These are phyloP conservation scores for Caranx ignobilis DNA, from an alignment of 2,113 vertebrate species.

Conservation along the genomic window DNA sequence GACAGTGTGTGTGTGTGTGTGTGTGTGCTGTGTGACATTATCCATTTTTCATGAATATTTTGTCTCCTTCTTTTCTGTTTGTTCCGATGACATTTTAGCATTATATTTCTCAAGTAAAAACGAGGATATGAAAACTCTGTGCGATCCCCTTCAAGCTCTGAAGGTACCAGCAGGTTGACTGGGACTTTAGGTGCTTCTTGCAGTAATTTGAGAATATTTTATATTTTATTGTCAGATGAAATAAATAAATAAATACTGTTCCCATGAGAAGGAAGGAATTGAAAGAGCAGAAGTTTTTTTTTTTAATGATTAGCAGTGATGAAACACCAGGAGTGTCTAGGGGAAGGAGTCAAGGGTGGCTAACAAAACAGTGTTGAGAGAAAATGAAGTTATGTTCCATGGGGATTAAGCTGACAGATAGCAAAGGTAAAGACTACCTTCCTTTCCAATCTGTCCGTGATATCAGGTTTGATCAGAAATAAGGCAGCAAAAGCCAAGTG, in stretches of 20 bases:
- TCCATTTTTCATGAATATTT: constrained; percentile 28
- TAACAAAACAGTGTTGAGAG: constrained; percentile 71
- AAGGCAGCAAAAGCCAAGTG: constrained; percentile 60
- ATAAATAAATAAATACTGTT: constrained; percentile 4
- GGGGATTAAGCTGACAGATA: constrained; percentile 77
- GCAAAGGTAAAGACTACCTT: constrained; percentile 73
- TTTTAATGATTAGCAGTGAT: constrained; percentile 68
- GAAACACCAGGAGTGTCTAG: constrained; percentile 49
- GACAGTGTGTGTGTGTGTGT: background rate
- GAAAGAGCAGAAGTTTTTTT: constrained; percentile 51
- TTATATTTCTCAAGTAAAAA: constrained; percentile 22
- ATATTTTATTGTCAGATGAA: constrained; percentile 40
- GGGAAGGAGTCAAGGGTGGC: constrained; percentile 69
- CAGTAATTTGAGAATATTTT: constrained; percentile 23
- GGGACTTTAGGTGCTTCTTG: constrained; percentile 36
- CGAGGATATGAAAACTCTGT: background rate
- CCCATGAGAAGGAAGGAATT: constrained; percentile 36
- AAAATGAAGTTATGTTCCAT: constrained; percentile 77
- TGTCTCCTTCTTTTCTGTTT: constrained; percentile 15
- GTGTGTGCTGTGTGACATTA: background rate
- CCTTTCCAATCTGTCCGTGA: constrained; percentile 68
- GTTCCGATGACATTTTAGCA: constrained; percentile 18
- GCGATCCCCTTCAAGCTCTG: constrained; percentile 17
- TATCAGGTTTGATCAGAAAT: constrained; percentile 72
- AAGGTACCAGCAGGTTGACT: constrained; percentile 9